These are phyloP conservation scores for Coenobita brevimanus DNA, from an alignment of 1,140 invertebrate species.

Conservation along the genomic window DNA sequence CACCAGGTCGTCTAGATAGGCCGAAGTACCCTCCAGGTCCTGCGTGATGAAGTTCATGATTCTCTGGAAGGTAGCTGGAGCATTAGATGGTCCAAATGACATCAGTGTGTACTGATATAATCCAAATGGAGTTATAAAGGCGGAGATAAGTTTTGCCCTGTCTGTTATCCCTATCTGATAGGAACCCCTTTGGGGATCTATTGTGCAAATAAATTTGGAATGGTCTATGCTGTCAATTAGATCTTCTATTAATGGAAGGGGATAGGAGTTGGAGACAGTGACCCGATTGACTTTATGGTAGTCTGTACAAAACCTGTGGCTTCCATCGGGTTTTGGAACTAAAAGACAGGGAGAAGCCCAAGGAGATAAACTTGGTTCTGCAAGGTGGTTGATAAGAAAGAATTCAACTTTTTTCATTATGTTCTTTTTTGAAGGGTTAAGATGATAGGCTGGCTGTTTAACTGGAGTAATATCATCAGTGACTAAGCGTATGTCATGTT, in stretches of 20 bases:
- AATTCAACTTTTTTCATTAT: background rate
- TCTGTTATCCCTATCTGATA: slow-evolving; percentile 12
- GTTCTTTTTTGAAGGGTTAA: background rate
- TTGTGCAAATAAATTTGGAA: background rate
- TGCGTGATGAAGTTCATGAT: background rate
- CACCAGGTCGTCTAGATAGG: slow-evolving; percentile 6
- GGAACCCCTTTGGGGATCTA: slow-evolving; percentile 1
- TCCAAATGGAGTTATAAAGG: slow-evolving; percentile 21
- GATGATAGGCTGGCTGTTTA: too few species aligned
- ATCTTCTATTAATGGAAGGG: background rate
- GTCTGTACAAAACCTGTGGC: background rate
- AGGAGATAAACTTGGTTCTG: background rate
- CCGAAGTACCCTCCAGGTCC: background rate
- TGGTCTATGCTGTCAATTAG: background rate
- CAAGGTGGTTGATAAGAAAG: background rate
- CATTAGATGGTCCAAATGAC: background rate
- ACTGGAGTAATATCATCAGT: too few species aligned
- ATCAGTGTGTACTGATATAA: background rate
- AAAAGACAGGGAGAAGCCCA: slow-evolving; percentile 7
- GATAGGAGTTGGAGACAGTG: background rate
- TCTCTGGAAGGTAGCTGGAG: background rate
- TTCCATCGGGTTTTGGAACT: slow-evolving; percentile 26
- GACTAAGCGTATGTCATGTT: too few species aligned
- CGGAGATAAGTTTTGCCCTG: background rate
- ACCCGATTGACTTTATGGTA: background rate